These are phyloP conservation scores for Neotoma lepida DNA, from an alignment of 2,113 vertebrate genomes.

Conservation along the genomic window DNA sequence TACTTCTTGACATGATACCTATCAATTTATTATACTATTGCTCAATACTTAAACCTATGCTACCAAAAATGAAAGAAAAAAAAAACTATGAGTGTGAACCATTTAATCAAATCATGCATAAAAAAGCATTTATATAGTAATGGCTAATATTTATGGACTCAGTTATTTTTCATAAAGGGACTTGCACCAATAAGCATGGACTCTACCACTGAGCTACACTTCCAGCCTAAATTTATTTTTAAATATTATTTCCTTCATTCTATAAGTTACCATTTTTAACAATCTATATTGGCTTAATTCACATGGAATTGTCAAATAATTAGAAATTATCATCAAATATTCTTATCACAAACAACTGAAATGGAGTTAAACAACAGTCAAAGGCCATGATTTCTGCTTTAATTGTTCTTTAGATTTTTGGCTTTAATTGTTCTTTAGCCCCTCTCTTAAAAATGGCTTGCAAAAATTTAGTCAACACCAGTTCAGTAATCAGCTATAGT, in stretches of 20 bases:
- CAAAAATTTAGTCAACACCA: not conserved
- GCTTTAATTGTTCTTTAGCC: not conserved
- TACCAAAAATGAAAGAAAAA: not conserved
- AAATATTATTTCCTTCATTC: not conserved
- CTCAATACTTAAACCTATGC: not conserved
- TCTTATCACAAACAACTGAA: constrained; percentile 41
- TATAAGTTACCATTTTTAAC: not conserved
- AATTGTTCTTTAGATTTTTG: not conserved
- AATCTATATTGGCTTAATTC: not conserved
- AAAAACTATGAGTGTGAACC: not conserved
- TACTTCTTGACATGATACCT: not conserved
- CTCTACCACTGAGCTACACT: not conserved
- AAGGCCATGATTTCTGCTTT: not conserved
- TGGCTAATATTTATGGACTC: not conserved
- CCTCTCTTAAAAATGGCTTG: not conserved
- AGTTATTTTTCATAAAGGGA: no score
- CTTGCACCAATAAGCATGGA: not conserved
- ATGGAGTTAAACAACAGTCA: not conserved
- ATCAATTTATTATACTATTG: not conserved
- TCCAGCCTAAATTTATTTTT: not conserved
- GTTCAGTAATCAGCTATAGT: not conserved
- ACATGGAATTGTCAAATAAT: constrained; percentile 40
- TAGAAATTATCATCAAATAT: not conserved
- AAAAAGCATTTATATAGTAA: not conserved
- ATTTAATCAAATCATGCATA: not conserved